These are phyloP conservation scores for Zaprionus bogoriensis DNA, from an alignment of 2,888 invertebrate species.

Conservation along the genomic window DNA sequence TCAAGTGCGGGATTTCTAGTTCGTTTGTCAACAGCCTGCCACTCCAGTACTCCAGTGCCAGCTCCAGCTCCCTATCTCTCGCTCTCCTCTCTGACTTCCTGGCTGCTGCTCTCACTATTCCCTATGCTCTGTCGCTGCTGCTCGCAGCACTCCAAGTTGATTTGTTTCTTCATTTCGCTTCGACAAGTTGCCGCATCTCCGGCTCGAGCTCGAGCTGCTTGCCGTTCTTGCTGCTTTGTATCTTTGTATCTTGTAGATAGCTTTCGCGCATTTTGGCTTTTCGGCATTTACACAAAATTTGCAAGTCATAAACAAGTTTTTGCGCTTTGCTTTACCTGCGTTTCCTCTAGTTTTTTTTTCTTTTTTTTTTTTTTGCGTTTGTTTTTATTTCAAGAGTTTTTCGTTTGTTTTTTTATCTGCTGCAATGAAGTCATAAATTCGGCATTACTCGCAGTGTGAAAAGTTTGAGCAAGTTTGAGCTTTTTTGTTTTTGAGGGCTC, in stretches of 20 bases:
- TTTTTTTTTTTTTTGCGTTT: conserved; percentile 8
- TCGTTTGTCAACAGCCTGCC: conserved; percentile 57
- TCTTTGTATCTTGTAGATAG: conserved; percentile 15
- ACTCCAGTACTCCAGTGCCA: not conserved
- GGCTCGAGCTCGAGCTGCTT: conserved; percentile 4
- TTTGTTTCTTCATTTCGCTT: conserved; percentile 52
- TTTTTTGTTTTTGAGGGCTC: conserved; percentile 11
- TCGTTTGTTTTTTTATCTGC: conserved; percentile 9
- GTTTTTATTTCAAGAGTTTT: conserved; percentile 35
- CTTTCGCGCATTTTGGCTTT: conserved; percentile 30
- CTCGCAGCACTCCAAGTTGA: conserved; percentile 35
- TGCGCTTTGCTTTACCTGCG: conserved; percentile 65
- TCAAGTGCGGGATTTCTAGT: conserved; percentile 73
- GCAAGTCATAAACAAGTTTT: conserved; percentile 79
- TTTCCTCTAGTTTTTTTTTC: conserved; percentile 17
- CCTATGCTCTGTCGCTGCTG: not conserved
- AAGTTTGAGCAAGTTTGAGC: conserved; percentile 42
- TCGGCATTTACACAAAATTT: conserved; percentile 66
- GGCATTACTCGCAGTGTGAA: conserved; percentile 54
- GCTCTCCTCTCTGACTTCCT: conserved; percentile 5
- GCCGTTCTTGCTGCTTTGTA: not conserved
- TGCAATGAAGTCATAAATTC: conserved; percentile 71
- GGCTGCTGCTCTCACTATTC: not conserved
- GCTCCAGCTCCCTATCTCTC: not conserved
- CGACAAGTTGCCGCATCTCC: conserved; percentile 49